Evolutionary conservation across 2,797 vertebrate genomes (phyloP), one percentile per base, ranked within the genome.

Genomic region (Periophthalmus magnuspinnatus): DNA sequence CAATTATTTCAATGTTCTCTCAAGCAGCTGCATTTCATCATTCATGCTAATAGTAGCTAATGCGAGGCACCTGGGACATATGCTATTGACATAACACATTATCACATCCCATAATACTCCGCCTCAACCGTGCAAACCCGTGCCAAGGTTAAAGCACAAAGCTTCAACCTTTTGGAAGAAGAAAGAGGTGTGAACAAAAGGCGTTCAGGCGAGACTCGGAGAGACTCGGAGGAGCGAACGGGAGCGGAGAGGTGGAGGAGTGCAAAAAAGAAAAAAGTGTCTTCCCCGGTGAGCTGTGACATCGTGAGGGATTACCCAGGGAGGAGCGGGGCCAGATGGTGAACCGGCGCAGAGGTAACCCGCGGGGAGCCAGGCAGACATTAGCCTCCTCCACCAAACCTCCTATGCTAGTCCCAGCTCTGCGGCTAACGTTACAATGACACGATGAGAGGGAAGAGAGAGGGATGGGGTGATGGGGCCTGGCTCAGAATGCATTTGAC

Each of bases 271-370:
- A 17, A 59, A 85, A 85, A 86, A 86, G 87, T 81, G 81, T 84
- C 84, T 87, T 88, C 89, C 88, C 88, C 86, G 90, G 89, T 84
- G 87, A 81, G 78, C 79, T 83, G 78, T 89, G 89, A 90, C 89
- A 91, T 83, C 70, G 84, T 91, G 90, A 91, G 89, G 87, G 89
- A 90, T 91, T 82, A 85, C 86, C 81, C 86, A 86, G 79, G 81
- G 87, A 86, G 89, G 88, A 89, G 85, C 78, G 48, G 65, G 79
- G 83, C 90, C 91, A 91, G 90, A 91, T 91, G 91, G 90, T 88
- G 80, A 86, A 81, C 78, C 82, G 87, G 89, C 83, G 85, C 82
- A 89, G 85, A 76, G 82, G 38, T 82, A 83, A 82, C 88, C 82
- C 84, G 32, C 67, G 80, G 80, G 77, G 85, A 9, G 59, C 57